These are phyloP conservation scores for Gymnobelideus leadbeateri DNA, from an alignment of 2,113 vertebrate species.

Conservation along the genomic window DNA sequence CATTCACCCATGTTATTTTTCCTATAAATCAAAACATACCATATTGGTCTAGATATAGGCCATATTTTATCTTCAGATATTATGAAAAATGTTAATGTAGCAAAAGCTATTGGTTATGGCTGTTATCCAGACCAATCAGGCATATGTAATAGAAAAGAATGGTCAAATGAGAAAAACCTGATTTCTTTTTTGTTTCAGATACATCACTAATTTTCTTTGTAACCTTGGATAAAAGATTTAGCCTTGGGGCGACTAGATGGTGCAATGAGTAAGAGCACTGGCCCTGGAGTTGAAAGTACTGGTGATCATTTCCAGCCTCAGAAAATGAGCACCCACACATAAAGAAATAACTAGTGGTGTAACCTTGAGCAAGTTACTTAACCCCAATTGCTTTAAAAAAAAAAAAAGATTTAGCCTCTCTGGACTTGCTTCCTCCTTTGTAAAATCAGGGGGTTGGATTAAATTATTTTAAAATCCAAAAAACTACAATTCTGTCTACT, in stretches of 20 bases:
- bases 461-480: not conserved
- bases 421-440: not conserved
- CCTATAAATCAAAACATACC: not conserved
- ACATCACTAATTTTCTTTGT: not conserved
- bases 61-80: not conserved
- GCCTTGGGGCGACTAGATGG: too few relatives aligned
- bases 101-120: not conserved
- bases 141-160: not conserved
- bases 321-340: too few relatives aligned
- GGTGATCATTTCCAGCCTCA: too few relatives aligned
- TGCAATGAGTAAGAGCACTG: too few relatives aligned
- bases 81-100: not conserved
- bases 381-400: too few relatives aligned
- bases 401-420: not conserved
- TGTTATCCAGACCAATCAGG: not conserved
- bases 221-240: not conserved
- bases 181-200: not conserved
- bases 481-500: not conserved
- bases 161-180: not conserved
- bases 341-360: too few relatives aligned
- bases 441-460: not conserved
- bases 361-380: too few relatives aligned
- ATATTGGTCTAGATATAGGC: not conserved
- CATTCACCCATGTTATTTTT: not conserved
- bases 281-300: too few relatives aligned